These are phyloP conservation scores for Drosophila parvula DNA, from an alignment of 1,140 invertebrate species.

Conservation along the genomic window DNA sequence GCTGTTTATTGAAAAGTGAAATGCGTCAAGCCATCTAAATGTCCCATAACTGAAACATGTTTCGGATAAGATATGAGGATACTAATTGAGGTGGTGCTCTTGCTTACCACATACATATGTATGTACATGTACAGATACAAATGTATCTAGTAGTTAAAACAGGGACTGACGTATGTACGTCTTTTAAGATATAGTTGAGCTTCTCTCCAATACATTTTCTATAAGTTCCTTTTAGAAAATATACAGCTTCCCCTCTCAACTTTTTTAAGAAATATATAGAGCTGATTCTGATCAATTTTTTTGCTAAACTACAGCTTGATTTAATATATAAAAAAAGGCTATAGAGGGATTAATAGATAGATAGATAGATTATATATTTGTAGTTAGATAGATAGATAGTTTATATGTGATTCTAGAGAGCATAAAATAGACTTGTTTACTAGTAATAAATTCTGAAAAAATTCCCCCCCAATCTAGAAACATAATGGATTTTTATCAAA, in stretches of 20 bases:
- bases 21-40: constrained; percentile 47
- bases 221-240: not conserved
- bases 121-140: no score
- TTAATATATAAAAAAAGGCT: not conserved
- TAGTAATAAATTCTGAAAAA: not conserved
- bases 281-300: no score
- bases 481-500: not conserved
- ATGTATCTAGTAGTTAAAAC: no score
- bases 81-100: constrained; percentile 28
- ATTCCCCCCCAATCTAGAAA: not conserved
- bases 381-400: no score
- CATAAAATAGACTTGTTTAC: no score
- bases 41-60: constrained; percentile 41
- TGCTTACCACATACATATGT: not conserved
- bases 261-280: no score
- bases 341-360: no score
- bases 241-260: no score
- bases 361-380: no score
- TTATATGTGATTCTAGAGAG: no score
- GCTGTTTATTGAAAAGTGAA: constrained; percentile 55
- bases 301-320: not conserved
- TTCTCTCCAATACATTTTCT: not conserved
- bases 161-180: no score
- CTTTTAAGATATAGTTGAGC: not conserved
- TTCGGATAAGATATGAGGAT: constrained; percentile 45